Percentiles rank a stretch among this genome's conserved stretches.
Conservation (phyloP, 2,888 invertebrate genomes). For the Artemia sinica region DNA sequence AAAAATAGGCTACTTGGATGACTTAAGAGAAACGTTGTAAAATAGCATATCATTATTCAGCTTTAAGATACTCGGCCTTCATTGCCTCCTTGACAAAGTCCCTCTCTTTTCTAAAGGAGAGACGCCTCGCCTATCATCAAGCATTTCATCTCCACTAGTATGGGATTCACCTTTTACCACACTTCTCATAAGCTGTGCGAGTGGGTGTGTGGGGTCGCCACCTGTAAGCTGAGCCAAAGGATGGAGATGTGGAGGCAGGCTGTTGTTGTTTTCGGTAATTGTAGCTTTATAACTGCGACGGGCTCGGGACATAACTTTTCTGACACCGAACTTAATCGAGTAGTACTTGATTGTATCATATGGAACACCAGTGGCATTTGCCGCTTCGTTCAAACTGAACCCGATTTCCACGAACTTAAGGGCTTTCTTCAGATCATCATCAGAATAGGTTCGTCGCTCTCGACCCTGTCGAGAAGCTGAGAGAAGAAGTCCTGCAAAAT, state of each 20-base stretch:
- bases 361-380: conserved; percentile 7
- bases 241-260: conserved; percentile 8
- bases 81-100: conserved; percentile 9
- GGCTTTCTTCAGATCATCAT: conserved; percentile 4
- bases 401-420: conserved; percentile 12
- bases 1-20: no score
- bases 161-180: conserved; percentile 3
- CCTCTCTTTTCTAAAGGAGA: neutral
- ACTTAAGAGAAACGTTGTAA: neutral
- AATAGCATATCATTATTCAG: neutral
- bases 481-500: conserved; percentile 11
- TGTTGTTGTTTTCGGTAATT: conserved; percentile 10
- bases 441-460: conserved; percentile 6
- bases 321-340: conserved; percentile 10
- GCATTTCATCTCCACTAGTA: conserved; percentile 8
- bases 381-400: conserved; percentile 10
- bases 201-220: conserved; percentile 13
- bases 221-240: conserved; percentile 6
- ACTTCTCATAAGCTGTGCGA: conserved; percentile 13
- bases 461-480: conserved; percentile 13
- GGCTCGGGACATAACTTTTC: conserved; percentile 12
- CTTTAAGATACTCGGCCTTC: neutral
- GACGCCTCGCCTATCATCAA: neutral
- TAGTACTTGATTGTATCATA: conserved; percentile 11
- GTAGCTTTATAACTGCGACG: conserved; percentile 5